Percentiles rank a stretch among this genome's conserved stretches.
Evolutionary conservation across 2,888 invertebrate genomes (phyloP).

Genomic region (Calameuta filiformis): DNA sequence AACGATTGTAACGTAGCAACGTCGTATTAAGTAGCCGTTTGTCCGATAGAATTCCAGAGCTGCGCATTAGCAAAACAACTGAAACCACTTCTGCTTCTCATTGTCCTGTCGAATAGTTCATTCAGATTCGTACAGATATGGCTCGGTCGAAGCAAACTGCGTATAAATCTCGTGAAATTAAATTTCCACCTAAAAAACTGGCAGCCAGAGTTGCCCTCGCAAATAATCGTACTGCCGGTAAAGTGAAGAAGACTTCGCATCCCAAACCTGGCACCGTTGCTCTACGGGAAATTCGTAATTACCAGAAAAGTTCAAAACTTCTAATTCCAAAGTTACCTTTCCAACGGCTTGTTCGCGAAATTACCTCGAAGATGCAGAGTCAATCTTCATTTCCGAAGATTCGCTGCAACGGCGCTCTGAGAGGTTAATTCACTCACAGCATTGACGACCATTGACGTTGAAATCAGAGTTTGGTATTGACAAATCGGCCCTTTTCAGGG

Average conservation of each 20-base stretch:
- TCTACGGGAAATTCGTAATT: slow-evolving; percentile 77
- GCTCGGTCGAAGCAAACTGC: too few species aligned
- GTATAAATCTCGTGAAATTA: too few species aligned
- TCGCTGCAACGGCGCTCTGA: slow-evolving; percentile 78
- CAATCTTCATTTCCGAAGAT: slow-evolving; percentile 77
- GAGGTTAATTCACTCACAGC: slow-evolving; percentile 64
- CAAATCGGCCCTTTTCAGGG: slow-evolving; percentile 30
- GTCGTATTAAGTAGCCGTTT: too few species aligned
- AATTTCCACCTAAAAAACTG: too few species aligned
- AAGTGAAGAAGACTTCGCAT: slow-evolving; percentile 79
- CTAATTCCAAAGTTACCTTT: slow-evolving; percentile 79
- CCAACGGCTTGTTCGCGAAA: slow-evolving; percentile 78
- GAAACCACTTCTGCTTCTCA: too few species aligned
- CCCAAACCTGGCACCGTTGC: slow-evolving; percentile 78
- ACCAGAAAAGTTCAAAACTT: slow-evolving; percentile 80
- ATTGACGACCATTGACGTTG: neutral
- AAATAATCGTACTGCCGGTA: slow-evolving; percentile 77
- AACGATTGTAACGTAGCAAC: too few species aligned
- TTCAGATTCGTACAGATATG: too few species aligned
- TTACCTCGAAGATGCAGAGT: slow-evolving; percentile 80
- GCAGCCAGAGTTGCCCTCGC: too few species aligned
- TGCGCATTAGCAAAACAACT: too few species aligned
- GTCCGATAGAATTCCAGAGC: too few species aligned
- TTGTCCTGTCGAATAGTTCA: too few species aligned
- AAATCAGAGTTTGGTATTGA: slow-evolving; percentile 32